Conservation (phyloP, 2,888 invertebrate species). For the Orchestes rusci region DNA sequence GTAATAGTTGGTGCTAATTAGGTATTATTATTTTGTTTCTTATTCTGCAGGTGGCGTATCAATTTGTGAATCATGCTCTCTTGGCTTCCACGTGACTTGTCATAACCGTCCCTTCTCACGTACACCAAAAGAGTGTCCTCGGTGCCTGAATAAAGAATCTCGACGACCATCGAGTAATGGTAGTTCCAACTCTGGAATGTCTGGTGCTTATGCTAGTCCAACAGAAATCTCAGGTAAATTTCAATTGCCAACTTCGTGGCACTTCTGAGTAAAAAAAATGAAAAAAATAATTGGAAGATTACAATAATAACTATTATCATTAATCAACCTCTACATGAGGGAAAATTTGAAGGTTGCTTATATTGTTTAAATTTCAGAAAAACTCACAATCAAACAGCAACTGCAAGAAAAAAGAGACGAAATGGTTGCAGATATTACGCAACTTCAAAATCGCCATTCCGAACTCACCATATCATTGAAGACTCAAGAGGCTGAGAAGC, state of each 20-base stretch:
- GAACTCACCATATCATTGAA: conserved; percentile 41
- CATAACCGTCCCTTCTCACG: conserved; percentile 46
- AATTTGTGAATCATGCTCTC: conserved; percentile 47
- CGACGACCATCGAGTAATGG: too few species aligned
- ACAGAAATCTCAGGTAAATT: conserved; percentile 39
- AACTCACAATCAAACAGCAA: conserved; percentile 40
- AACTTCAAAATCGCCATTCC: conserved; percentile 43
- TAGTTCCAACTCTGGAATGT: conserved; percentile 34
- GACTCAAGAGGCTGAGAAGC: conserved; percentile 38
- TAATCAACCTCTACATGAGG: too few species aligned
- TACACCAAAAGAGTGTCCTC: conserved; percentile 46
- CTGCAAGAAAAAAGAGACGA: conserved; percentile 40
- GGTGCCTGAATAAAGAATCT: conserved; percentile 41
- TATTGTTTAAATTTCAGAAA: conserved; percentile 42
- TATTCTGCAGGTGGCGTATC: conserved; percentile 46
- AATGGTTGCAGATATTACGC: conserved; percentile 40
- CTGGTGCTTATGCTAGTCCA: conserved; percentile 36
- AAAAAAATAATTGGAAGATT: too few species aligned
- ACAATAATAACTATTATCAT: too few species aligned
- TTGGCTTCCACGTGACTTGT: conserved; percentile 48
- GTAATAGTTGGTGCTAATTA: too few species aligned
- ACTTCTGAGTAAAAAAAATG: too few species aligned
- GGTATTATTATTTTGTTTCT: too few species aligned
- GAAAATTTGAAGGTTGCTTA: too few species aligned
- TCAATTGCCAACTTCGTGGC: too few species aligned